Evolutionary conservation across 2,888 invertebrate species (phyloP).

Genomic region (Tinea semifulvella): DNA sequence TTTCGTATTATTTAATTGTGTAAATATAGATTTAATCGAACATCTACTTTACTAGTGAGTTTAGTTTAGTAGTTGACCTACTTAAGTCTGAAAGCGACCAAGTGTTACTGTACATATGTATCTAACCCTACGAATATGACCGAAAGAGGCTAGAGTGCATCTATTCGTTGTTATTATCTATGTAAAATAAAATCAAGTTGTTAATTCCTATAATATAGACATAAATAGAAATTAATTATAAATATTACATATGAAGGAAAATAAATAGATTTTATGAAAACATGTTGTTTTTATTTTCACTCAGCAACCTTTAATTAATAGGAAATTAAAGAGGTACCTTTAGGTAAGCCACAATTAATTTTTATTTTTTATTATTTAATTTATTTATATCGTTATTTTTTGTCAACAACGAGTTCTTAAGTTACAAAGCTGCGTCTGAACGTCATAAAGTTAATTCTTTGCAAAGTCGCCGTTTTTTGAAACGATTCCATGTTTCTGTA

Average conservation of each 20-base stretch:
- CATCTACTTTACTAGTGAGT: slow-evolving; percentile 3
- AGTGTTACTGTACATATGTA: slow-evolving; percentile 51
- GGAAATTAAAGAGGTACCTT: too few species aligned
- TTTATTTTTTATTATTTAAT: too few species aligned
- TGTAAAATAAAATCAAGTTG: neutral
- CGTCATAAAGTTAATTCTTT: too few species aligned
- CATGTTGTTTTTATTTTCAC: too few species aligned
- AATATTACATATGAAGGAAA: neutral
- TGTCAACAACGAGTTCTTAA: too few species aligned
- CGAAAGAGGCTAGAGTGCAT: slow-evolving; percentile 24
- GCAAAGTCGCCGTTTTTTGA: too few species aligned
- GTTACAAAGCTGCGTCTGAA: too few species aligned
- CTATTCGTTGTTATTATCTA: slow-evolving; percentile 43
- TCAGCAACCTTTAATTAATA: too few species aligned
- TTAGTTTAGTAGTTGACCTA: slow-evolving; percentile 18
- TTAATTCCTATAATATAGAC: neutral
- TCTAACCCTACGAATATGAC: slow-evolving; percentile 21
- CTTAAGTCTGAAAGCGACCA: slow-evolving; percentile 64
- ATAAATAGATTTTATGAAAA: slow-evolving; percentile 8
- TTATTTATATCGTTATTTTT: too few species aligned
- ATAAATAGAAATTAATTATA: neutral
- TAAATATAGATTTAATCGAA: slow-evolving; percentile 6
- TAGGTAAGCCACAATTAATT: too few species aligned
- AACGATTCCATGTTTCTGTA: too few species aligned
- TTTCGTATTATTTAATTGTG: slow-evolving; percentile 1